Percentiles rank a stretch among this genome's conserved stretches.
These are phyloP conservation scores for Bathynomus jamesi DNA, from an alignment of 1,140 invertebrate species.

Conservation along the genomic window DNA sequence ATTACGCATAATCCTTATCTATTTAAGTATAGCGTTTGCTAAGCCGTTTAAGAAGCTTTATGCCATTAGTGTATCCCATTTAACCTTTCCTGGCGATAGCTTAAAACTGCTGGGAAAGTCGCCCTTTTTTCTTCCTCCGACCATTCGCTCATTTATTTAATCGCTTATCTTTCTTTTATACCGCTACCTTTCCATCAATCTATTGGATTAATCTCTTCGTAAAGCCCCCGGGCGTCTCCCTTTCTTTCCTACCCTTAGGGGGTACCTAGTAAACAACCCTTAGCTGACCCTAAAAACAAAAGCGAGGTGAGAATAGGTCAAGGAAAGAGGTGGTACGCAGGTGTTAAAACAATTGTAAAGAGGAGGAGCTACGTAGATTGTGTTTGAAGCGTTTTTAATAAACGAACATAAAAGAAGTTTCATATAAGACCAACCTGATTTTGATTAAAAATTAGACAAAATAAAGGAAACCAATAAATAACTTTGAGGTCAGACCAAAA, in stretches of 20 bases:
- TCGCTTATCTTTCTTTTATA: background rate
- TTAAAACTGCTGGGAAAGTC: background rate
- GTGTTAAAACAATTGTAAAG: background rate
- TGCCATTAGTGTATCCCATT: background rate
- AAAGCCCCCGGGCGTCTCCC: background rate
- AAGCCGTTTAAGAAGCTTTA: background rate
- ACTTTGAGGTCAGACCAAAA: too few species aligned
- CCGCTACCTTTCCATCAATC: background rate
- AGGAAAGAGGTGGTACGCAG: background rate
- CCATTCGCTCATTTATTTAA: background rate
- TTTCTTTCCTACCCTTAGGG: background rate
- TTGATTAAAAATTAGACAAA: background rate
- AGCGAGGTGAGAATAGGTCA: background rate
- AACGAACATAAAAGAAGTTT: background rate
- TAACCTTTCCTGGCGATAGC: too few species aligned
- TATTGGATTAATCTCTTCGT: background rate
- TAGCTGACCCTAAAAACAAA: background rate
- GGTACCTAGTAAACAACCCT: background rate
- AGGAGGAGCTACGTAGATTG: background rate
- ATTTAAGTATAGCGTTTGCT: background rate
- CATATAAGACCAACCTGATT: background rate
- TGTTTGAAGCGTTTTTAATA: background rate
- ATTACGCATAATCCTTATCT: background rate
- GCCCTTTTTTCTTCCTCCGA: too few species aligned
- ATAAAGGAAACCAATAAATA: background rate